Percentiles rank a stretch among this genome's conserved stretches.
phyloP scores from a whole-genome alignment of 2,113 vertebrate genomes.

The Pavo muticus region DNA sequence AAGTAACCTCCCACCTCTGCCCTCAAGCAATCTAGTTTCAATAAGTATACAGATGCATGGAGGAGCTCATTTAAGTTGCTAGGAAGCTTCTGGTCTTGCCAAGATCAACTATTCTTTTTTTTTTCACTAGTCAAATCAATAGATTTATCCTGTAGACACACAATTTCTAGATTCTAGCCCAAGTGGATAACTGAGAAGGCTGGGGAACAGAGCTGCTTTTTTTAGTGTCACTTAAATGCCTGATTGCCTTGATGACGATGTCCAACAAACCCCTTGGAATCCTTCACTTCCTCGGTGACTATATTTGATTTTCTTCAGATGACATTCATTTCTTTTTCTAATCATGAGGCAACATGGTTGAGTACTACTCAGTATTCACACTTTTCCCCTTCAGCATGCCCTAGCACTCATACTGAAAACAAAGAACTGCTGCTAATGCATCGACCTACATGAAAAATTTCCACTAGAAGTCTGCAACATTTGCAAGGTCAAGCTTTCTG shows the following conservation, averaged over 20 bases:
- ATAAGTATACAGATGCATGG: not conserved
- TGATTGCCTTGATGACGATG: fast-evolving
- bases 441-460: not conserved
- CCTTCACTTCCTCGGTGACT: not conserved
- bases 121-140: not conserved
- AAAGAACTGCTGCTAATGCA: not conserved
- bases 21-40: not conserved
- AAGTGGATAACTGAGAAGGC: not conserved
- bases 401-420: not conserved
- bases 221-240: not conserved
- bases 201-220: not conserved
- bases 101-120: not conserved
- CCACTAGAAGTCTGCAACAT: not conserved
- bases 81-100: not conserved
- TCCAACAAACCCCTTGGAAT: not conserved
- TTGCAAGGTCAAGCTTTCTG: not conserved
- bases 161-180: not conserved
- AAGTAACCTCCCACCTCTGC: not conserved
- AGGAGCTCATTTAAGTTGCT: not conserved
- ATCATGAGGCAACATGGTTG: not conserved
- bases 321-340: not conserved
- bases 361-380: not conserved
- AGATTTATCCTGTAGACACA: not conserved
- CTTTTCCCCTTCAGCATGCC: fast-evolving
- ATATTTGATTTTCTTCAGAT: not conserved